These are phyloP conservation scores for Monomorium pharaonis DNA, from an alignment of 1,140 invertebrate species.

Conservation along the genomic window DNA sequence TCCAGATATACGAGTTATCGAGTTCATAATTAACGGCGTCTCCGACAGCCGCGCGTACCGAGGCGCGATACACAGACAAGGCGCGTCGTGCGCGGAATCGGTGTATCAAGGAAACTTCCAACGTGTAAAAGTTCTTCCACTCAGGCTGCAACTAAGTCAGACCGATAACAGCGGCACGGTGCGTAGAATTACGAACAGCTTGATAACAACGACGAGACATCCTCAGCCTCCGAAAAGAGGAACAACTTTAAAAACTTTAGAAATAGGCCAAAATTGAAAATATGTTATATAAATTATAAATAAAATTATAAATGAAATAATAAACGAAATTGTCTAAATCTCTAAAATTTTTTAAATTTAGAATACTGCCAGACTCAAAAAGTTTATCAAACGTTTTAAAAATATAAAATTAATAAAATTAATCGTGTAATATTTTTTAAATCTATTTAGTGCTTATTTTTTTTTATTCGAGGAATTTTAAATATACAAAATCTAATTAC, in stretches of 20 bases:
- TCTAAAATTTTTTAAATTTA: neutral
- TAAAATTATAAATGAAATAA: too few relatives aligned
- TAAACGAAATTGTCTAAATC: too few relatives aligned
- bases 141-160: slow-evolving; percentile 41
- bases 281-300: neutral
- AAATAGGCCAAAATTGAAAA: neutral
- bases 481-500: neutral
- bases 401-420: neutral
- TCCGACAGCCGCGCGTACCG: slow-evolving; percentile 4
- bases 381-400: neutral
- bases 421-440: neutral
- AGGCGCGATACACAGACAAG: neutral
- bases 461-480: neutral
- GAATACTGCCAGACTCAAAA: neutral
- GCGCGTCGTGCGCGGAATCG: slow-evolving; percentile 41
- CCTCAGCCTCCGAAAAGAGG: neutral
- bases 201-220: slow-evolving; percentile 1
- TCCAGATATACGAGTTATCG: slow-evolving; percentile 53
- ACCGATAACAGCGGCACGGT: slow-evolving; percentile 44
- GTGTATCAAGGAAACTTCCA: slow-evolving; percentile 42
- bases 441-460: neutral
- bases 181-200: slow-evolving; percentile 41
- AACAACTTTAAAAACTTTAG: neutral
- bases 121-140: slow-evolving; percentile 35
- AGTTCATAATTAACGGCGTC: slow-evolving; percentile 53